A percentile compares a stretch with the other conserved stretches of the same genome.
Conservation (phyloP, 1,140 invertebrate species). For the Macrobrachium rosenbergii region DNA sequence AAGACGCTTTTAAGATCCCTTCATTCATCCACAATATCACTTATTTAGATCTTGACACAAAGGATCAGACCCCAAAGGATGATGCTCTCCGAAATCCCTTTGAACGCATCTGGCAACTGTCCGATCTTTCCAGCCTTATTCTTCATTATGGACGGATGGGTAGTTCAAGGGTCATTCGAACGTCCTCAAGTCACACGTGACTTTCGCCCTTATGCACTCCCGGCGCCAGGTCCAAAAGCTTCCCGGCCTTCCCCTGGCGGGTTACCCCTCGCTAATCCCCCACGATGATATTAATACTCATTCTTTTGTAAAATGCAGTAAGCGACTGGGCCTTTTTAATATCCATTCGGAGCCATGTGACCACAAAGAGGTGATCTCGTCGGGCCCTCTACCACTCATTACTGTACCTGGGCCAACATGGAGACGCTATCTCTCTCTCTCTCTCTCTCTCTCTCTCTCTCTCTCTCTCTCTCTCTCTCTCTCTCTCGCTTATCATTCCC, state of each 20-base stretch:
- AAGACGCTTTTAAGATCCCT: slow-evolving; percentile 35
- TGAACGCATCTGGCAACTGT: slow-evolving; percentile 62
- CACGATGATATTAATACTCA: slow-evolving; percentile 63
- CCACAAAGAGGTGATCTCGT: slow-evolving; percentile 49
- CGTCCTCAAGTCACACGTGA: not conserved
- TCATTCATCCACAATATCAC: slow-evolving; percentile 58
- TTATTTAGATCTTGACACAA: slow-evolving; percentile 64
- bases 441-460: not conserved
- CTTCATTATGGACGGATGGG: slow-evolving; percentile 55
- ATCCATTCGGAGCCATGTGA: slow-evolving; percentile 59
- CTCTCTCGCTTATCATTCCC: not conserved
- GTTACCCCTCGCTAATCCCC: slow-evolving; percentile 51
- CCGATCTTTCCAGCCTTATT: slow-evolving; percentile 57
- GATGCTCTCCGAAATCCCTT: slow-evolving; percentile 47
- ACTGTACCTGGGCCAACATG: slow-evolving; percentile 29
- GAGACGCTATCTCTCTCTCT: not conserved
- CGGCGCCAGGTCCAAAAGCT: slow-evolving; percentile 24
- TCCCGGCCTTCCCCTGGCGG: not conserved
- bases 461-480: not conserved
- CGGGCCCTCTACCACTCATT: slow-evolving; percentile 38
- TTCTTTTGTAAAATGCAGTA: slow-evolving; percentile 64
- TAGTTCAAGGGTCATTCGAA: slow-evolving; percentile 44
- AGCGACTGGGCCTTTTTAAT: slow-evolving; percentile 62
- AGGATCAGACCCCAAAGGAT: slow-evolving; percentile 61
- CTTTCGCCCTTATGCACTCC: slow-evolving; percentile 18